Evolutionary conservation across 92 coral and sea anemone genomes (phyloP).

Genomic region (Epizoanthus stellaris): DNA sequence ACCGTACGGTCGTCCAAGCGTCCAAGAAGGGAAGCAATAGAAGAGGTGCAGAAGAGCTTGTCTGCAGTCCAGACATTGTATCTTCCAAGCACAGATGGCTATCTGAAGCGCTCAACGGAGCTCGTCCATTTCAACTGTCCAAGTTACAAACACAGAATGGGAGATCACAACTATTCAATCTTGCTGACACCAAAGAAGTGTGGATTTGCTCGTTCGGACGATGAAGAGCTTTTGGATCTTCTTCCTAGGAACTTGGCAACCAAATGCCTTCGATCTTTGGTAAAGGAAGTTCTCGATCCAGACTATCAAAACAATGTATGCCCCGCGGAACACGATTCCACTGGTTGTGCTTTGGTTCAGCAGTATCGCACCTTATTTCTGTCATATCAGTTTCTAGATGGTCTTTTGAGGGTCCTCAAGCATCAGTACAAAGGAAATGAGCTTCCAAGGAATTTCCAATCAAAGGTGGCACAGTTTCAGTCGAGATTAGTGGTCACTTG

Average conservation of each 20-base stretch:
- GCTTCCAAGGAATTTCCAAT: background rate
- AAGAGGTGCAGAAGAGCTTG: constrained; percentile 2
- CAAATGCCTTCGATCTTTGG: constrained; percentile 39
- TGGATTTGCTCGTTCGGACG: background rate
- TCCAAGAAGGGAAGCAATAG: background rate
- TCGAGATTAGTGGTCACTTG: constrained; percentile 51
- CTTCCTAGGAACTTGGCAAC: constrained; percentile 67
- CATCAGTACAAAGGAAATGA: background rate
- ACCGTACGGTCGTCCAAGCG: background rate
- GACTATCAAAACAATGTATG: constrained; percentile 65
- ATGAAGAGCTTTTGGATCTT: constrained; percentile 10
- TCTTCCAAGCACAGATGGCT: constrained; percentile 62
- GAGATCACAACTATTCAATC: constrained; percentile 43
- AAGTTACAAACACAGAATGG: constrained; percentile 42
- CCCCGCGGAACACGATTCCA: constrained; percentile 53
- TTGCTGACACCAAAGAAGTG: constrained; percentile 49
- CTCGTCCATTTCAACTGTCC: constrained; percentile 55
- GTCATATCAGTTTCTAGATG: constrained; percentile 63
- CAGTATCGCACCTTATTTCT: constrained; percentile 49
- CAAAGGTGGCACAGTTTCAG: background rate
- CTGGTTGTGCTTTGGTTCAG: constrained; percentile 36
- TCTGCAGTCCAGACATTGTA: constrained; percentile 48
- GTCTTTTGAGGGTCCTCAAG: constrained; percentile 6
- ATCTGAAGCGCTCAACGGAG: constrained; percentile 60
- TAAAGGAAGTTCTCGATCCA: constrained; percentile 69